Conservation (phyloP, 1,140 invertebrate genomes). For the Magallana angulata region DNA sequence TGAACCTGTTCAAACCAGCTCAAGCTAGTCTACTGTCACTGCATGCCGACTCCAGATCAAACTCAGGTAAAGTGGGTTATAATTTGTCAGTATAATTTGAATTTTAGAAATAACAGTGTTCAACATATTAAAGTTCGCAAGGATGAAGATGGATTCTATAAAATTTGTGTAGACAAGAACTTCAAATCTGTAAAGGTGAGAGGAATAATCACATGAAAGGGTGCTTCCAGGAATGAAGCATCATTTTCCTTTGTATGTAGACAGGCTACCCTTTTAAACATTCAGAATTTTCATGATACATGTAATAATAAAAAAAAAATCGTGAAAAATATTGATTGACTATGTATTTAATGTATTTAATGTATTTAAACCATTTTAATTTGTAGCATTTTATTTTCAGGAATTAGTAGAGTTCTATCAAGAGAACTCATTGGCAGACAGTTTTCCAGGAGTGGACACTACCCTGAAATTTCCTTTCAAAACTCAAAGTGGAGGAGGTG, state of each 20-base stretch:
- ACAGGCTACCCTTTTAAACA: no score
- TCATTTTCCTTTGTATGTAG: no score
- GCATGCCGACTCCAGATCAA: slow-evolving; percentile 14
- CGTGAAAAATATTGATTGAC: no score
- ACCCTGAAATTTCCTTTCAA: slow-evolving; percentile 79
- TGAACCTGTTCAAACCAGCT: slow-evolving; percentile 25
- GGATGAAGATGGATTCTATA: slow-evolving; percentile 33
- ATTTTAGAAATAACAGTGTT: slow-evolving; percentile 35
- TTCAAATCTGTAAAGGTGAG: slow-evolving; percentile 37
- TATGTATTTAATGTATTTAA: no score
- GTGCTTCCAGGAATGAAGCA: neutral
- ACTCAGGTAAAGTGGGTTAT: slow-evolving; percentile 3
- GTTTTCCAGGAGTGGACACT: slow-evolving; percentile 85
- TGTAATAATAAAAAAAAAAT: no score
- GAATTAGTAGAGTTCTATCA: slow-evolving; percentile 95
- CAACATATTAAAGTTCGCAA: slow-evolving; percentile 41
- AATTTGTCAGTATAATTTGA: slow-evolving; percentile 7
- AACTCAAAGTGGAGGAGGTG: slow-evolving; percentile 56
- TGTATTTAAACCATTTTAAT: no score
- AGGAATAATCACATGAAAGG: neutral
- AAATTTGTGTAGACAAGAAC: slow-evolving; percentile 17
- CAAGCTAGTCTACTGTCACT: slow-evolving; percentile 32
- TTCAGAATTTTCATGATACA: no score
- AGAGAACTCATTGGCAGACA: slow-evolving; percentile 91
- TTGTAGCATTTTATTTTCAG: slow-evolving; percentile 56